phyloP scores from a whole-genome alignment of 2,888 invertebrate genomes.

The Celastrina argiolus region DNA sequence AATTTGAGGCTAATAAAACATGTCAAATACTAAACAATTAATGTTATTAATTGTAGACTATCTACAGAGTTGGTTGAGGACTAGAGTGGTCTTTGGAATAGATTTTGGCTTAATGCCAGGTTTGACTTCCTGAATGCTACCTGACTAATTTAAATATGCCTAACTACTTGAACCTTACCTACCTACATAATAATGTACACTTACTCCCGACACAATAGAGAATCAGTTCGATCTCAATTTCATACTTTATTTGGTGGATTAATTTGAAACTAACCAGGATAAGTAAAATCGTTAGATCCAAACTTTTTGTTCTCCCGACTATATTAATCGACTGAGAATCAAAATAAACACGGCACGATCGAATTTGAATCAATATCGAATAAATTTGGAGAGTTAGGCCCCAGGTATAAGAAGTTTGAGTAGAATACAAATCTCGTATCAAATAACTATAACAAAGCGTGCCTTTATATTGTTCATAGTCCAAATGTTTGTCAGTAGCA shows the following conservation, averaged over 20 bases:
- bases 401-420: not conserved
- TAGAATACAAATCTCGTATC: not conserved
- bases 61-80: not conserved
- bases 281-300: no score
- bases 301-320: no score
- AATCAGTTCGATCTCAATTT: no score
- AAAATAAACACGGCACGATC: no score
- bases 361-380: no score
- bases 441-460: no score
- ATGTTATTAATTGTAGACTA: not conserved
- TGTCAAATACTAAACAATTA: not conserved
- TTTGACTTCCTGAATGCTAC: not conserved
- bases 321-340: no score
- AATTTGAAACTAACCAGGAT: no score
- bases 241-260: no score
- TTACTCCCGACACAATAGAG: no score
- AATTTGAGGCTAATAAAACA: not conserved
- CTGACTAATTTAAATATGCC: not conserved
- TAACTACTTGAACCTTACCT: not conserved
- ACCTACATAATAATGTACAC: no score
- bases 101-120: not conserved
- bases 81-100: not conserved
- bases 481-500: not conserved
- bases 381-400: no score
- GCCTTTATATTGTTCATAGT: not conserved